Conservation (phyloP, 1,140 invertebrate genomes). For the Tetranychus urticae region DNA sequence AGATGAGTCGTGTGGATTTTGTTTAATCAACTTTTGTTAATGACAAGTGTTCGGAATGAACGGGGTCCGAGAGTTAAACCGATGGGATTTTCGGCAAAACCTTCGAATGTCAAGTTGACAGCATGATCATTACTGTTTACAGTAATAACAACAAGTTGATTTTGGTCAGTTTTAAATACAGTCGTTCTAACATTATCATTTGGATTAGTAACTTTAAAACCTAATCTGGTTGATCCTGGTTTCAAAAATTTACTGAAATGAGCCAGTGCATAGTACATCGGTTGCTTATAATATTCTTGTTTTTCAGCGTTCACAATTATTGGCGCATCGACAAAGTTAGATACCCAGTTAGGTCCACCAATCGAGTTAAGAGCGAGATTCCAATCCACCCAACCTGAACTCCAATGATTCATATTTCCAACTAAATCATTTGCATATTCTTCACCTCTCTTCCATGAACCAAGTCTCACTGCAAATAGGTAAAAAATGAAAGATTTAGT, state of each 20-base stretch:
- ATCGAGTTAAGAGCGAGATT: conserved; percentile 24
- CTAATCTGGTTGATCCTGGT: background rate
- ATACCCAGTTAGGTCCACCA: conserved; percentile 27
- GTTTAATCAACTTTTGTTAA: no score
- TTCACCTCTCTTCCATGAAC: no score
- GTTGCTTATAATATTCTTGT: conserved; percentile 28
- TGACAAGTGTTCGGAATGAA: no score
- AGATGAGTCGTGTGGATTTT: no score
- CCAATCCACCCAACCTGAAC: conserved; percentile 27
- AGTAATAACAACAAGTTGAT: background rate
- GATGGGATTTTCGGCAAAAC: no score
- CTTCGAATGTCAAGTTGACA: background rate
- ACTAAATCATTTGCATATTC: conserved; percentile 1
- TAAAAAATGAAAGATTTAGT: background rate
- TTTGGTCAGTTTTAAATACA: background rate
- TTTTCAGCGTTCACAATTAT: conserved; percentile 21
- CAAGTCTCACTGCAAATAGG: no score
- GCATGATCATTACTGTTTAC: background rate
- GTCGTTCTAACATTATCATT: background rate
- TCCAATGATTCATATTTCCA: conserved; percentile 19
- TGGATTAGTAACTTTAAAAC: background rate
- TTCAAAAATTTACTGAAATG: conserved; percentile 21
- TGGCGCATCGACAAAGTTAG: conserved; percentile 25
- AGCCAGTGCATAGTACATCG: conserved; percentile 28
- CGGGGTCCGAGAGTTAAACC: no score